Conservation (phyloP, 2,113 vertebrate genomes). For the Notechis scutatus region DNA sequence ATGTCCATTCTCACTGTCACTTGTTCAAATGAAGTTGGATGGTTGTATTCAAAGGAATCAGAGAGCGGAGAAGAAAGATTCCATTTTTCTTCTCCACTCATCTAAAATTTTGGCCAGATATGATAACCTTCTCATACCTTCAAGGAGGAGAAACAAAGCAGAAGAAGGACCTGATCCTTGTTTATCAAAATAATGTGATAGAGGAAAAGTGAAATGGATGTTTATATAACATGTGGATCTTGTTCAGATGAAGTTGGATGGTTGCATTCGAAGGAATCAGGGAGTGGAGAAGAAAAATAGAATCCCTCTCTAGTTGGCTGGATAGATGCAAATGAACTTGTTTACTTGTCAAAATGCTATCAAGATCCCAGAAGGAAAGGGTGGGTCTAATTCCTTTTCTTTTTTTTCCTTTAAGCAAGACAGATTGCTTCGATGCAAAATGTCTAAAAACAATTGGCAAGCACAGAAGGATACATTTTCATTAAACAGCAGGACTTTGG, state of each 20-base stretch:
- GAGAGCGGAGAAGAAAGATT: no score
- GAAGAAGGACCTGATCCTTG: not conserved
- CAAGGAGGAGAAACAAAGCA: not conserved
- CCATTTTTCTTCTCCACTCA: no score
- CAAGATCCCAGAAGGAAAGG: constrained; percentile 57
- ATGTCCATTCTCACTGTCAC: not conserved
- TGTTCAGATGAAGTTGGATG: not conserved
- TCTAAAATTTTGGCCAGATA: not conserved
- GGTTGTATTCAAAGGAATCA: no score
- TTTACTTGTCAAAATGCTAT: constrained; percentile 71
- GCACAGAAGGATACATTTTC: constrained; percentile 49
- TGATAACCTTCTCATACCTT: not conserved
- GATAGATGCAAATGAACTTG: constrained; percentile 68
- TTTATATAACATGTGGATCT: not conserved
- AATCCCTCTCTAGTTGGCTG: constrained; percentile 56
- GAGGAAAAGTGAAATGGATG: not conserved
- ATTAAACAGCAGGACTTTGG: constrained; percentile 62
- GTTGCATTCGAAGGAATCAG: not conserved
- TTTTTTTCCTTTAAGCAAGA: constrained; percentile 44
- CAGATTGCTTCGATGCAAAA: constrained; percentile 69
- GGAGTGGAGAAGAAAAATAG: not conserved
- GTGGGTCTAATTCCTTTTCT: constrained; percentile 19
- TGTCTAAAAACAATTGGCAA: constrained; percentile 64
- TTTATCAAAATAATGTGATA: not conserved
- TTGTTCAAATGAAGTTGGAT: no score